Evolutionary conservation across 2,113 vertebrate species (phyloP), one percentile per base, ranked within the genome.

Genomic region (Corydoras sp.): DNA sequence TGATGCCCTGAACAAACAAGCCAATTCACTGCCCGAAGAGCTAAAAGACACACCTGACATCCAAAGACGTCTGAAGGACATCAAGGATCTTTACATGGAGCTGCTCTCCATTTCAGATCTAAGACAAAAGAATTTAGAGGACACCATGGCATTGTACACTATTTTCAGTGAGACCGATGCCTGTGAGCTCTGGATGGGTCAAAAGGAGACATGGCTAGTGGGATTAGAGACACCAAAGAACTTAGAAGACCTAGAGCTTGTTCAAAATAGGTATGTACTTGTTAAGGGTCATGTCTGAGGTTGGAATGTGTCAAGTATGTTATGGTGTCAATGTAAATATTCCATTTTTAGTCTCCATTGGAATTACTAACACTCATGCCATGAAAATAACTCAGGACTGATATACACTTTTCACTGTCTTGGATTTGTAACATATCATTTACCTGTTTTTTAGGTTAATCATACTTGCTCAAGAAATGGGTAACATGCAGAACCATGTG

Each of bases 121-220:
- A 56, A 90, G 95, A 2, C 86, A 89, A 78, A 93, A 90, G 70
- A 93, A 88, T 79, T 86, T 99, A 15, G 92, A 92, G 66, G 93
- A 99, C 0, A 83, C 93, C 0, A 89, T 96, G 65, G 85, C 93
- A 61, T 90, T 97, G 59, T 98, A 98, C 83, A 97, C 91, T 0
- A 92, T 98, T 70, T 94, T 97, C n/a, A 94, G 94, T 35, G 95
- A 99, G 84, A 94, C 93, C 0, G 95, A 99, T 0, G 93, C 94
- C 31, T 98, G 97, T 48, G 91, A 96, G 80, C 88, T 98, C 10
- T 99, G 96, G 95, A 98, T 99, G 95, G 89, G 87, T 0, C 90
- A 95, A 83, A 99, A 99, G 80, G 93, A 94, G 87, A 97, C 94
- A 55, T 99, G 96, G 97, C 78, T 99, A 85, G 82, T 87, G 30